Conservation (phyloP, 2,113 vertebrate genomes). For the Esox niger region DNA sequence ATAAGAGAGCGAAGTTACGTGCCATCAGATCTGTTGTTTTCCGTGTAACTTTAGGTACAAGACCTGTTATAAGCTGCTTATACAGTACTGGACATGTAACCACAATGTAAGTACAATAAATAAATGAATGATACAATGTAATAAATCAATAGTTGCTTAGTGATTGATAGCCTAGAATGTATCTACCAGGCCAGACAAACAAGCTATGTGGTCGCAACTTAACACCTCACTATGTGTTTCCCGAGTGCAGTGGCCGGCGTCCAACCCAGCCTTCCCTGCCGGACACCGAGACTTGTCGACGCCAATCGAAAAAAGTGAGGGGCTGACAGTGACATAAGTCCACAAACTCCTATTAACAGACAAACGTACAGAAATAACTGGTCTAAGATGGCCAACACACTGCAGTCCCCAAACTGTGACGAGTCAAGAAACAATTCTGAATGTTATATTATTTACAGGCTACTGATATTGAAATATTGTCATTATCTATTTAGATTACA, state of each 20-base stretch:
- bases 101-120: not conserved
- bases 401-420: too few relatives aligned
- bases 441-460: not conserved
- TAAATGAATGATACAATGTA: not conserved
- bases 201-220: constrained; percentile 35
- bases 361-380: not conserved
- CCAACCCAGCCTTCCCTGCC: constrained; percentile 51
- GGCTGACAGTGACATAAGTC: constrained; percentile 10
- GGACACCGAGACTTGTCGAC: constrained; percentile 63
- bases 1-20: too few relatives aligned
- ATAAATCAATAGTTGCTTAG: constrained; percentile 19
- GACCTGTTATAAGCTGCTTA: too few relatives aligned
- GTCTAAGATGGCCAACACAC: too few relatives aligned
- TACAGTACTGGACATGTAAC: too few relatives aligned
- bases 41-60: too few relatives aligned
- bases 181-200: constrained; percentile 23
- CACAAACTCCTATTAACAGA: not conserved
- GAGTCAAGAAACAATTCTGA: too few relatives aligned
- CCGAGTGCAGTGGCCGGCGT: constrained; percentile 47
- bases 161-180: not conserved
- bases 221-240: constrained; percentile 44
- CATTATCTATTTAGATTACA: not conserved
- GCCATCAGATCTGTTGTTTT: too few relatives aligned
- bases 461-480: not conserved
- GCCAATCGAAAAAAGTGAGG: constrained; percentile 51